Evolutionary conservation across 2,797 vertebrate genomes (phyloP), one percentile per base, ranked within the genome.

Genomic region (Argyrosomus regius): DNA sequence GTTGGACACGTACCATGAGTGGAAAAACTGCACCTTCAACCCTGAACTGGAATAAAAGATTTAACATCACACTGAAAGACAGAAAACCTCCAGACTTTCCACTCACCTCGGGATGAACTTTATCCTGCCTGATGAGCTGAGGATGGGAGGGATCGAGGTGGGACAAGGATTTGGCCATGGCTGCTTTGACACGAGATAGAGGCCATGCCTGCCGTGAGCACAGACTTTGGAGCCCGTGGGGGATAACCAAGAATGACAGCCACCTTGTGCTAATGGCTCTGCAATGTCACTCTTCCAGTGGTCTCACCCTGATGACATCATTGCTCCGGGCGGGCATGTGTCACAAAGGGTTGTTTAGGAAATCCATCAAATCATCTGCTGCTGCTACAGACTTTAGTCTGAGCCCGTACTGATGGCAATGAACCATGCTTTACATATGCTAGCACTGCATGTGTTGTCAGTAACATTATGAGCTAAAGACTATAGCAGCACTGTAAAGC

Each of bases 271-370:
- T 92, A 94, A 94, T 93, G 87, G 91, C 78, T 52, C 13, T 2
- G 31, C 52, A 31, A 83, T 93, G 91, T 94, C 92, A 90, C 84
- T 92, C 82, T 71, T 78, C 69, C 46, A 80, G n/a, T 45, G 78
- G 77, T 84, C 88, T 87, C 82, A 82, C 82, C 72, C 85, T 83
- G 72, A 91, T 95, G 93, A 94, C 93, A 93, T 95, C 93, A 94
- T 76, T 48, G 56, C 64, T 76, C 3, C 46, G 28, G 26, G 83
- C 82, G 81, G 81, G 58, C 81, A 72, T 57, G 74, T 92, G 91
- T 87, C 90, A 91, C 50, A 77, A 56, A 13, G 14, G 57, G 49
- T 86, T 82, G 78, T 87, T 87, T 64, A 74, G 75, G 77, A 79
- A 89, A 94, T 91, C 88, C 80, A 85, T 93, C 90, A 92, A 82